These are phyloP conservation scores for Dendropsophus ebraccatus DNA, from an alignment of 2,113 vertebrate genomes.

Conservation along the genomic window DNA sequence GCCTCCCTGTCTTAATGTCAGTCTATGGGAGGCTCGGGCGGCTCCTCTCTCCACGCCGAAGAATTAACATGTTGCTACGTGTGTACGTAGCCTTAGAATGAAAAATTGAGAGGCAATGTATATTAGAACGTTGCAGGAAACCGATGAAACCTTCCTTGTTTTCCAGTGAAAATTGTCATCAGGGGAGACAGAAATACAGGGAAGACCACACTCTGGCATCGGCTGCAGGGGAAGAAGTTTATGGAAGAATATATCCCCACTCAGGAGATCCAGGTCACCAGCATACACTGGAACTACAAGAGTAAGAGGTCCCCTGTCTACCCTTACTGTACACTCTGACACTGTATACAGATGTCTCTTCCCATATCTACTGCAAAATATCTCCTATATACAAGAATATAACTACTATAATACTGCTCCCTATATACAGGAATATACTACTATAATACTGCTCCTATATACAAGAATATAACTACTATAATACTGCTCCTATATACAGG, in stretches of 20 bases:
- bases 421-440: too few relatives aligned
- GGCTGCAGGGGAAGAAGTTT: conserved; percentile 94
- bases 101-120: too few relatives aligned
- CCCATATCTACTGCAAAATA: too few relatives aligned
- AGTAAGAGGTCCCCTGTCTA: conserved; percentile 77
- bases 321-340: background rate
- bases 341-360: too few relatives aligned
- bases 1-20: too few relatives aligned
- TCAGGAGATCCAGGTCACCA: conserved; percentile 98
- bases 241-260: conserved; percentile 98
- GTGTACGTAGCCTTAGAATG: too few relatives aligned
- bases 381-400: background rate
- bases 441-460: background rate
- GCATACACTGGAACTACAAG: conserved; percentile 99
- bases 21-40: too few relatives aligned
- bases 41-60: too few relatives aligned
- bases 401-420: background rate
- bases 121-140: background rate
- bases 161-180: conserved; percentile 97
- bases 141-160: background rate
- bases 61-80: too few relatives aligned
- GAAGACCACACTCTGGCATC: conserved; percentile 96
- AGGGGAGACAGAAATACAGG: conserved; percentile 96
- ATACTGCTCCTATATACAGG: background rate
- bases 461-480: conserved; percentile 17